Evolutionary conservation across 2,113 vertebrate genomes (phyloP), one percentile per base, ranked within the genome.

Genomic region (Polypterus senegalus): DNA sequence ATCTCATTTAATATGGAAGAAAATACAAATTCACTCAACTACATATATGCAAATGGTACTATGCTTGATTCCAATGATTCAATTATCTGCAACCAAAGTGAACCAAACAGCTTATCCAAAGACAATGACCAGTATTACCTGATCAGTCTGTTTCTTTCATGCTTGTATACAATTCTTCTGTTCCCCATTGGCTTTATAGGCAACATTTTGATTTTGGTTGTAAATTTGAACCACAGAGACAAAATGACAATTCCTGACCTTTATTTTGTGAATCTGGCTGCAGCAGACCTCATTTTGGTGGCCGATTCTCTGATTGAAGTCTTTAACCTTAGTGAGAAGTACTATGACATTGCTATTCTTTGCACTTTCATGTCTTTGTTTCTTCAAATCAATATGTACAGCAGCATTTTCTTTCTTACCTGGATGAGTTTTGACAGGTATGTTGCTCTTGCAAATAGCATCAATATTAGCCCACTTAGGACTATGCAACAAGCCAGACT

Each of bases 361-460:
- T 98, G 96, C 71, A 96, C 96, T 63, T 97, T 96, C 73, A 97
- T 98, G 94, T 90, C 96, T 1, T 81, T 98, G 51, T 98, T 97
- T 81, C 88, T 98, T 71, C 96, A 98, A 82, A 88, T 97, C 82
- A 98, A 97, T 84, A 97, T 98, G 94, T 98, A 98, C 81, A 98
- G 94, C 88, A 98, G 96, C 73, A 88, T 98, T 77, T 98, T 98
- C 88, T 98, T 98, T 69, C 91, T 98, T 70, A 98, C 93, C 0
- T 98, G 96, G 96, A 98, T 98, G 96, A 98, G 96, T 76, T 92
- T 97, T 3, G 96, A 98, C 83, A 86, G 96, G 58, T 98, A 97
- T 66, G 71, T 97, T 1, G 96, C 94, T 0, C 82, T 98, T 72
- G 91, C 92, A 11, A 86, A 77, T 76, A 91, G 92, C 8, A 84